Percentiles rank a stretch among this genome's conserved stretches.
Evolutionary conservation across 2,113 vertebrate species (phyloP).

Genomic region (Phalacrocorax brasilianus): DNA sequence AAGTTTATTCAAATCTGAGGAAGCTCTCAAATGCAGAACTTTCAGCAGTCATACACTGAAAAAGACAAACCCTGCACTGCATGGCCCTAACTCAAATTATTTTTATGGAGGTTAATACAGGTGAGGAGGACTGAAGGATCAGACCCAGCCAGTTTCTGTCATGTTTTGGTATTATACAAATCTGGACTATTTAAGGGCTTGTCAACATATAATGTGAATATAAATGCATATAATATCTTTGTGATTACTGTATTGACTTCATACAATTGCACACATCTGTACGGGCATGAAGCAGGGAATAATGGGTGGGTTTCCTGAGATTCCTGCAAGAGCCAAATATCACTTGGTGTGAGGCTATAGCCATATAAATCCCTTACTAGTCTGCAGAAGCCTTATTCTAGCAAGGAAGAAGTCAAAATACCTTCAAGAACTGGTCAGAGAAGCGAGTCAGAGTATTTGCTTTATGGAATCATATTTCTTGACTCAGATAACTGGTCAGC

Average conservation of each 20-base stretch:
- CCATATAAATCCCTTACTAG: not conserved
- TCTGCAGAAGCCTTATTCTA: not conserved
- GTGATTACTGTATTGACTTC: not conserved
- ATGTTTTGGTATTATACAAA: not conserved
- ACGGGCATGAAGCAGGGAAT: rapidly evolving
- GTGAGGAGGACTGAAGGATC: not conserved
- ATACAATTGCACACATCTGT: not conserved
- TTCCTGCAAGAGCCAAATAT: not conserved
- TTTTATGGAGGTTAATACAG: not conserved
- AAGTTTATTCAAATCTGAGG: not conserved
- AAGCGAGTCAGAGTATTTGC: not conserved
- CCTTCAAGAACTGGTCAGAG: not conserved
- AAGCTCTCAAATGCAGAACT: not conserved
- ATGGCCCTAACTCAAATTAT: not conserved
- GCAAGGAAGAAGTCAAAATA: not conserved
- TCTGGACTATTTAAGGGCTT: not conserved
- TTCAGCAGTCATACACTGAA: not conserved
- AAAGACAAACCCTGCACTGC: not conserved
- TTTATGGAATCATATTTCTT: not conserved
- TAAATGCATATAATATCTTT: not conserved
- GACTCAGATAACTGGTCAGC: not conserved
- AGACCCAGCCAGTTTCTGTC: not conserved
- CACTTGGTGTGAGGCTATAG: not conserved
- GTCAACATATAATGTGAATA: not conserved
- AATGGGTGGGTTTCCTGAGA: not conserved